phyloP scores from a whole-genome alignment of 2,888 invertebrate genomes.

The Dryomyza anilis region DNA sequence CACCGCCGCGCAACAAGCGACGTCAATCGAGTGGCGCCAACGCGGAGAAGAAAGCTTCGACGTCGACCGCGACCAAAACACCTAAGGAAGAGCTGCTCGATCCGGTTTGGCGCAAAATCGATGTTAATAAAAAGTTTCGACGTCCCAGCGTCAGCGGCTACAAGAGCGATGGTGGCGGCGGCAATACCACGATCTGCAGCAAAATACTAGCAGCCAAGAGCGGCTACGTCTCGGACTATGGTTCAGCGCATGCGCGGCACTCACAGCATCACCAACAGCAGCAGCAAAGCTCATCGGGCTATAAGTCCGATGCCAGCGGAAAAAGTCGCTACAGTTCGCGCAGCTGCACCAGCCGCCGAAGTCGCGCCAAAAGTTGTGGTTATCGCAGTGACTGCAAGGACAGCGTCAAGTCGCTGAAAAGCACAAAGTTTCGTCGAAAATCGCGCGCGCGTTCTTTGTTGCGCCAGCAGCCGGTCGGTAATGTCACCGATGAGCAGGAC shows the following conservation, averaged over 20 bases:
- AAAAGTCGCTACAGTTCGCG: conserved; percentile 67
- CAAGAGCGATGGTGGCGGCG: conserved; percentile 64
- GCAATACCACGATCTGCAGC: conserved; percentile 60
- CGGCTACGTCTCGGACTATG: conserved; percentile 69
- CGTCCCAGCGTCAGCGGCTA: conserved; percentile 66
- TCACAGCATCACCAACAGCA: conserved; percentile 42
- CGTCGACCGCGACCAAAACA: conserved; percentile 60
- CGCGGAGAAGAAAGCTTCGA: conserved; percentile 43
- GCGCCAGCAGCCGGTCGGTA: conserved; percentile 61
- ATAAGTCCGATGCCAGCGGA: conserved; percentile 68
- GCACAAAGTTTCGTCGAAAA: conserved; percentile 55
- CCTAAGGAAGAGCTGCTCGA: conserved; percentile 66
- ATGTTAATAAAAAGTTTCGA: conserved; percentile 69
- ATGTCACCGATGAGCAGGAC: conserved; percentile 63
- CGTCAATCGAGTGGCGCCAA: conserved; percentile 65
- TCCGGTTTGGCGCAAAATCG: conserved; percentile 70
- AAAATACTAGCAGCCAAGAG: conserved; percentile 60
- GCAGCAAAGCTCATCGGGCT: no score
- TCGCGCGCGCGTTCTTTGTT: conserved; percentile 46
- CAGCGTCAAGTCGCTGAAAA: conserved; percentile 48
- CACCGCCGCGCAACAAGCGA: conserved; percentile 76
- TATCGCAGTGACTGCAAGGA: conserved; percentile 56
- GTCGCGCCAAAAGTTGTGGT: conserved; percentile 60
- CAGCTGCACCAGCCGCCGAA: conserved; percentile 67
- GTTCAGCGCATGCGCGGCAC: conserved; percentile 51